Conservation (phyloP, 2,888 invertebrate genomes). For the Ptilodon capucinus region DNA sequence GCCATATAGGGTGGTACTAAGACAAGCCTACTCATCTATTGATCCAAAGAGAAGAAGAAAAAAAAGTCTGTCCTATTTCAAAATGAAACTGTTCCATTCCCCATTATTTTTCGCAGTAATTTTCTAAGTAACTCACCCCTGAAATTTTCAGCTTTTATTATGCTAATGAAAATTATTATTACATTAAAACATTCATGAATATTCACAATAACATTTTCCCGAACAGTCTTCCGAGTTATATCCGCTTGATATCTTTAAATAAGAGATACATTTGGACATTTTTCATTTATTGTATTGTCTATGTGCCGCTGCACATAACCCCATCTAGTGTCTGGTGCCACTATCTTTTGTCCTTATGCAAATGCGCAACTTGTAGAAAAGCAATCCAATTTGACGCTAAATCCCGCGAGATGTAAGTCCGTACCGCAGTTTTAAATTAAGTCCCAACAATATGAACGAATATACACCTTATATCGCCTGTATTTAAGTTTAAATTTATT, state of each 20-base stretch:
- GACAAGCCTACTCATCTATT: no score
- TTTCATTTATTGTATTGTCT: conserved; percentile 8
- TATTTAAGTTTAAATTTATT: conserved; percentile 30
- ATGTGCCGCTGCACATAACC: conserved; percentile 8
- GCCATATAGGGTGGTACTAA: no score
- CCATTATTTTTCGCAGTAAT: not conserved
- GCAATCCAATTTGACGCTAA: conserved; percentile 73
- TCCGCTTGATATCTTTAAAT: not conserved
- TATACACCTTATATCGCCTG: conserved; percentile 32
- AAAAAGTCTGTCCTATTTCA: no score
- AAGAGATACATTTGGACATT: not conserved
- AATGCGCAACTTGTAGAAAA: conserved; percentile 70
- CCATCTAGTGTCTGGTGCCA: conserved; percentile 23
- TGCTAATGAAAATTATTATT: not conserved
- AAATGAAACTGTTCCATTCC: no score
- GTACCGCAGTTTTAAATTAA: conserved; percentile 70
- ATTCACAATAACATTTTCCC: not conserved
- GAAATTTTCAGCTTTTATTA: not conserved
- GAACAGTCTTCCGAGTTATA: not conserved
- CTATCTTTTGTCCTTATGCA: conserved; percentile 63
- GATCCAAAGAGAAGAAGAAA: no score
- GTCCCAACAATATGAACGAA: conserved; percentile 39
- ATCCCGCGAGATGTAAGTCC: conserved; percentile 62
- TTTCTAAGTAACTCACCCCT: not conserved
- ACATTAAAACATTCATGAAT: conserved; percentile 1